Evolutionary conservation across 2,888 invertebrate genomes (phyloP).

Genomic region (Cephus spinipes): DNA sequence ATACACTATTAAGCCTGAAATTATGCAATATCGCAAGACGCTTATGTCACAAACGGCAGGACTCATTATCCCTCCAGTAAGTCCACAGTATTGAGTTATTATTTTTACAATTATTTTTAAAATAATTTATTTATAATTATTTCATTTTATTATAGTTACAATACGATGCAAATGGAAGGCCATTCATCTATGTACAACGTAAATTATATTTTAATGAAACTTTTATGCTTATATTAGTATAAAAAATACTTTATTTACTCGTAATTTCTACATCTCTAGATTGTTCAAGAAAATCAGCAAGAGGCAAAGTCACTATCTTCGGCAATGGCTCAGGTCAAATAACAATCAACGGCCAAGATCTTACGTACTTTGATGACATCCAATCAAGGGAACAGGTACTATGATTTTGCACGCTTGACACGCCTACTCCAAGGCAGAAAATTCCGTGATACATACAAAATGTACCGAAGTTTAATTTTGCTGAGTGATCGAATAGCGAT

Average conservation of each 20-base stretch:
- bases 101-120: neutral
- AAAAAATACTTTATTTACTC: constrained; percentile 3
- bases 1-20: constrained; percentile 77
- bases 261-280: constrained; percentile 64
- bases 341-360: constrained; percentile 82
- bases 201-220: constrained; percentile 26
- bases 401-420: neutral
- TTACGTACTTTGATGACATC: constrained; percentile 80
- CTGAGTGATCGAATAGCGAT: neutral
- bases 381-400: constrained; percentile 83
- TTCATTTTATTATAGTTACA: constrained; percentile 68
- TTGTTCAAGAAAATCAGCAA: constrained; percentile 78
- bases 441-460: neutral
- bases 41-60: constrained; percentile 72
- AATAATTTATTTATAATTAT: constrained; percentile 4
- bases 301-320: constrained; percentile 83
- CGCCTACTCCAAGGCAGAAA: neutral
- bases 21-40: constrained; percentile 77
- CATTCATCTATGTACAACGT: constrained; percentile 69
- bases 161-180: constrained; percentile 78
- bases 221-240: constrained; percentile 9
- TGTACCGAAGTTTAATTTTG: neutral
- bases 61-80: constrained; percentile 72
- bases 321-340: constrained; percentile 88
- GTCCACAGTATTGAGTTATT: constrained; percentile 18